Evolutionary conservation across 2,797 vertebrate species (phyloP), one percentile per base, ranked within the genome.

Genomic region (Naso thynnoides): DNA sequence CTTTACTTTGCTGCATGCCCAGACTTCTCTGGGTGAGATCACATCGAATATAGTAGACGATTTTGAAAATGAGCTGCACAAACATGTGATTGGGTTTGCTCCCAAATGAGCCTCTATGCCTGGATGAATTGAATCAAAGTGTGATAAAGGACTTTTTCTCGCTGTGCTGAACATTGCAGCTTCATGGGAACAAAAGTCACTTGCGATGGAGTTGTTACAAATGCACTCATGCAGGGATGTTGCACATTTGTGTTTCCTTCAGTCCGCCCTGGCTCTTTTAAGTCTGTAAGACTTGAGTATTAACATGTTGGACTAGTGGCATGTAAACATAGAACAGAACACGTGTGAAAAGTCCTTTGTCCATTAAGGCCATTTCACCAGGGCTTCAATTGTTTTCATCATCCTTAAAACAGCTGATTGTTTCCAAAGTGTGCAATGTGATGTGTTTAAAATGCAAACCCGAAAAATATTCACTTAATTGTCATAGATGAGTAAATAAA

Each of bases 161-260:
- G 68, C 70, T 80, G 83, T 67, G 72, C 55, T 71, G 76, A 81
- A 77, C 71, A 80, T 76, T 79, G 58, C 18, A 0, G 73, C 67
- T 88, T 88, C 86, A 76, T 83, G 81, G 79, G 78, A 91, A 90
- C 73, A 78, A 84, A 21, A 73, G 57, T 79, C 88, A 77, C 84
- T 1, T 6, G 84, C 83, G 87, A 89, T 44, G 26, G 73, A 13
- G 57, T 62, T 84, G 85, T 84, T 78, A 78, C 29, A 62, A 81
- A 83, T 83, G 78, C 86, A 89, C 73, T 70, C 58, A 44, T 56
- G 55, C 44, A 69, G 42, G 59, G 52, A 78, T 5, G 24, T 59
- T 23, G 63, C 55, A 75, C 79, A 85, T 86, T 85, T 88, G 56
- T 82, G 78, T 87, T 83, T 84, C 61, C 80, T 85, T 86, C 76